Percentiles rank a stretch among this genome's conserved stretches.
phyloP scores from a whole-genome alignment of 2,888 invertebrate species.

The Torymus tubicola region DNA sequence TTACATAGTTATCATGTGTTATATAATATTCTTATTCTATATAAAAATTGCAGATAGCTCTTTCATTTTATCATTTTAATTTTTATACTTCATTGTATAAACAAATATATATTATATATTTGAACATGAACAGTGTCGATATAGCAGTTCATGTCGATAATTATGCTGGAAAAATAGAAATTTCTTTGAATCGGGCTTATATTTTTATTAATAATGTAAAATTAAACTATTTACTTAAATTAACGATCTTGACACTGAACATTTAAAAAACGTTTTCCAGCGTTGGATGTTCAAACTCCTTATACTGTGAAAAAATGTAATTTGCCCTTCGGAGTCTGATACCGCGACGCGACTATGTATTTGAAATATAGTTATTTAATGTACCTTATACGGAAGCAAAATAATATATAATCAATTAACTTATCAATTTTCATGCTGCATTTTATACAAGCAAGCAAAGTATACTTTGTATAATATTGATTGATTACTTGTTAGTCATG shows the following conservation, averaged over 20 bases:
- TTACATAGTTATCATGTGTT: slow-evolving; percentile 25
- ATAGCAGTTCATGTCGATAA: neutral
- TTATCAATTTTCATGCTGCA: slow-evolving; percentile 35
- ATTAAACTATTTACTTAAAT: neutral
- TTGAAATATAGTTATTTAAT: slow-evolving; percentile 23
- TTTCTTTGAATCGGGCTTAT: too few relatives aligned
- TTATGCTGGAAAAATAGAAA: neutral
- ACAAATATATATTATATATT: slow-evolving; percentile 24
- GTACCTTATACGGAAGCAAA: slow-evolving; percentile 23
- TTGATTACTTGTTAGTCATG: neutral
- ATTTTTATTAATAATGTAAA: neutral
- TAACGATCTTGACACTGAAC: slow-evolving; percentile 2
- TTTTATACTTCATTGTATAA: slow-evolving; percentile 19
- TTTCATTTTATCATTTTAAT: slow-evolving; percentile 29
- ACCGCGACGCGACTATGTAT: slow-evolving; percentile 34
- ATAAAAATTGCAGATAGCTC: slow-evolving; percentile 20
- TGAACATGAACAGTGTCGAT: slow-evolving; percentile 15
- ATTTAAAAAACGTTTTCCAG: neutral
- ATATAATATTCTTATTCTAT: slow-evolving; percentile 33
- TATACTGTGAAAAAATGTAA: slow-evolving; percentile 13
- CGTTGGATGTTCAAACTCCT: slow-evolving; percentile 8
- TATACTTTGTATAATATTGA: slow-evolving; percentile 31
- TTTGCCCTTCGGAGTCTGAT: slow-evolving; percentile 29
- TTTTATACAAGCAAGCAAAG: slow-evolving; percentile 36
- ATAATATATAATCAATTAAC: slow-evolving; percentile 25